phyloP scores from a whole-genome alignment of 1,140 invertebrate genomes.

The Neoseiulus cucumeris region DNA sequence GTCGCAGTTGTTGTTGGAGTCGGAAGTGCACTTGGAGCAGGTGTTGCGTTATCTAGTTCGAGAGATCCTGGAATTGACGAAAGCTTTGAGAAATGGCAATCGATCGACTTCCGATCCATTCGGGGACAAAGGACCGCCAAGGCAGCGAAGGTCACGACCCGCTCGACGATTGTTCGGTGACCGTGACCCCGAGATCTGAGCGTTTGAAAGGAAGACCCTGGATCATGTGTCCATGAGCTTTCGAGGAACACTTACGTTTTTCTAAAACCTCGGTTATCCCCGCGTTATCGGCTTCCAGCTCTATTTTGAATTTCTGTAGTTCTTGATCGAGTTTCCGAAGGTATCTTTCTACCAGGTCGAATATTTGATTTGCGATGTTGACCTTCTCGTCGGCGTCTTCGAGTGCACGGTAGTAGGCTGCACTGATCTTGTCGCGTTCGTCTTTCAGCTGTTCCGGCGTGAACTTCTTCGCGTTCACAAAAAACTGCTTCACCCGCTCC shows the following conservation, averaged over 20 bases:
- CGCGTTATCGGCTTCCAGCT: slow-evolving; percentile 90
- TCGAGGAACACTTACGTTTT: slow-evolving; percentile 36
- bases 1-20: slow-evolving; percentile 23
- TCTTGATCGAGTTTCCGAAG: slow-evolving; percentile 77
- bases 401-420: slow-evolving; percentile 72
- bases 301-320: slow-evolving; percentile 91
- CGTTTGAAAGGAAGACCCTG: too few relatives aligned
- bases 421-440: slow-evolving; percentile 61
- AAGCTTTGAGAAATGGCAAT: too few relatives aligned
- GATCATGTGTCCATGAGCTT: too few relatives aligned
- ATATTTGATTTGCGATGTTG: slow-evolving; percentile 75
- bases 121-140: too few relatives aligned
- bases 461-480: slow-evolving; percentile 60
- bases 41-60: slow-evolving; percentile 30
- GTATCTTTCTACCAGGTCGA: slow-evolving; percentile 82
- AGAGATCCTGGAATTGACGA: slow-evolving; percentile 28
- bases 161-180: too few relatives aligned
- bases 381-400: slow-evolving; percentile 76
- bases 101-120: too few relatives aligned
- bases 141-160: too few relatives aligned
- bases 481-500: slow-evolving; percentile 68
- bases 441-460: slow-evolving; percentile 54
- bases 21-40: slow-evolving; percentile 9
- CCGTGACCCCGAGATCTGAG: too few relatives aligned
- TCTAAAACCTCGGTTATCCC: slow-evolving; percentile 91